phyloP scores from a whole-genome alignment of 2,797 vertebrate genomes.

The Pitangus sulphuratus region DNA sequence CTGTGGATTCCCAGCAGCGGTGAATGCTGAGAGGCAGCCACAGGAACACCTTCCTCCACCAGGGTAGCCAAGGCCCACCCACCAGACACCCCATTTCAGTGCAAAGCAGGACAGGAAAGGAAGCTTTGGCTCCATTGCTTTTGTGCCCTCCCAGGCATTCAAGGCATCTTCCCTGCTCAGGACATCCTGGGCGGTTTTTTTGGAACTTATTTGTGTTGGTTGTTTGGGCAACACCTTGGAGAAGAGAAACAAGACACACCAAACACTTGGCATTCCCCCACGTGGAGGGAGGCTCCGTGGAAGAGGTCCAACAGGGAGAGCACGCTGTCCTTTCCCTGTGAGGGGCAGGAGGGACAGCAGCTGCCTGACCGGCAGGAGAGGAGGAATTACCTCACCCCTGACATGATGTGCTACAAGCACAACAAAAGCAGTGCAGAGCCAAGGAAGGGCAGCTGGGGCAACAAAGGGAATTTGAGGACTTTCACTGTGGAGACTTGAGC shows the following conservation, averaged over 20 bases:
- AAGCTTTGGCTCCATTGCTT: not conserved
- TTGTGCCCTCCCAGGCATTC: not conserved
- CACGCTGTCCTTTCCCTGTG: accelerated
- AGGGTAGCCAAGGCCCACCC: not conserved
- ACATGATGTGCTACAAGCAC: not conserved
- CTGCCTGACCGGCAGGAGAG: not conserved
- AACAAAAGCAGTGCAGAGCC: not conserved
- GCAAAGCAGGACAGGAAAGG: not conserved
- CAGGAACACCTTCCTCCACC: not conserved
- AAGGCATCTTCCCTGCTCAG: not conserved
- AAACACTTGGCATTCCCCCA: not conserved
- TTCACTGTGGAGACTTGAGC: not conserved
- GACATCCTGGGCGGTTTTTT: not conserved
- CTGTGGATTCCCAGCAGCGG: not conserved
- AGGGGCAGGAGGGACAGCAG: not conserved
- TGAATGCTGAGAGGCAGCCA: not conserved
- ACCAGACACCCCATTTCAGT: not conserved
- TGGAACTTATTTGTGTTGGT: not conserved
- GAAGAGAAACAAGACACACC: not conserved
- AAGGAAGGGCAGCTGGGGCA: not conserved
- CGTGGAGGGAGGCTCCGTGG: not conserved
- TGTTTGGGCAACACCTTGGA: not conserved
- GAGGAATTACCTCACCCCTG: not conserved
- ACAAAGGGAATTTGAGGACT: not conserved
- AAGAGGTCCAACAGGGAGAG: not conserved